Percentiles rank a stretch among this genome's conserved stretches.
These are phyloP conservation scores for Hyles euphorbiae DNA, from an alignment of 1,140 invertebrate genomes.

Conservation along the genomic window DNA sequence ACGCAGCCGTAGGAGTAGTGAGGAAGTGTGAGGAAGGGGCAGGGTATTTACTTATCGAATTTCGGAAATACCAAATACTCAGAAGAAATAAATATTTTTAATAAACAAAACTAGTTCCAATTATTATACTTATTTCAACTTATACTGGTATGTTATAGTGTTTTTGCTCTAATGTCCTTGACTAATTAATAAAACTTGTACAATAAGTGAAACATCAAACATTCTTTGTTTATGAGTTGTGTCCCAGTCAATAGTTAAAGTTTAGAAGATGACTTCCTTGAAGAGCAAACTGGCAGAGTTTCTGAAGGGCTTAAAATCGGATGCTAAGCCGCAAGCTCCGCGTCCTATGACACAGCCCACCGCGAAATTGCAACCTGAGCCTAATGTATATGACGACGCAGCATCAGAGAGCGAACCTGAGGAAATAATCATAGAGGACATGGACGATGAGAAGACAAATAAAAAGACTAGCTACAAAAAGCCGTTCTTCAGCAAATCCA, in stretches of 20 bases:
- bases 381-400: conserved; percentile 25
- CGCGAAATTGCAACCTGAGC: conserved; percentile 10
- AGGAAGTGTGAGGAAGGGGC: no score
- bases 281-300: conserved; percentile 45
- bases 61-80: no score
- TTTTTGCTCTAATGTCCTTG: no score
- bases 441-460: conserved; percentile 34
- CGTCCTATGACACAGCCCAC: conserved; percentile 17
- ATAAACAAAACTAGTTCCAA: no score
- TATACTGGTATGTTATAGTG: no score
- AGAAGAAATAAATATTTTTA: no score
- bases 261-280: conserved; percentile 35
- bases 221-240: conserved; percentile 3
- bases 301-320: conserved; percentile 54
- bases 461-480: conserved; percentile 35
- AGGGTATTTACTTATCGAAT: no score
- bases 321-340: conserved; percentile 52
- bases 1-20: no score
- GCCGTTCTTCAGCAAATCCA: conserved; percentile 15
- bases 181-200: no score
- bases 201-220: no score
- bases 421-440: conserved; percentile 30
- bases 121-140: no score
- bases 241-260: neutral
- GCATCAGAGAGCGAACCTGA: conserved; percentile 30